These are phyloP conservation scores for Samia ricini DNA, from an alignment of 1,140 invertebrate species.

Conservation along the genomic window DNA sequence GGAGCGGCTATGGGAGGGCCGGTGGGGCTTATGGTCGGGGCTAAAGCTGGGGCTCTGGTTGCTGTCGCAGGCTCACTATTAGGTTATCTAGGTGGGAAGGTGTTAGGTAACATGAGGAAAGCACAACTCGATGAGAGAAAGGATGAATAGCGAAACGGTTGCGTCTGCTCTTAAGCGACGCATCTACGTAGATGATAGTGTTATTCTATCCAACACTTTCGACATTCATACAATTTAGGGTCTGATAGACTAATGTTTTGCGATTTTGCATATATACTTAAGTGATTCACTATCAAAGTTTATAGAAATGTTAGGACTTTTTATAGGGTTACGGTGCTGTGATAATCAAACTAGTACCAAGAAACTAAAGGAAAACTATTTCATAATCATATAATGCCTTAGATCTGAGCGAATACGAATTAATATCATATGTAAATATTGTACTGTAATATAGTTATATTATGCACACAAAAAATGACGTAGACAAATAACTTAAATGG, in stretches of 20 bases:
- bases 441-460: too few species aligned
- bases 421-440: too few species aligned
- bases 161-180: conserved; percentile 16
- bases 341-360: too few species aligned
- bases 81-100: conserved; percentile 32
- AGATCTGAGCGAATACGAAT: too few species aligned
- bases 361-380: too few species aligned
- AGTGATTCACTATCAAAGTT: too few species aligned
- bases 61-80: conserved; percentile 41
- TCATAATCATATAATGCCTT: too few species aligned
- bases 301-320: too few species aligned
- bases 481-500: too few species aligned
- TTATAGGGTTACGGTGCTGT: too few species aligned
- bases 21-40: conserved; percentile 43
- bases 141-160: conserved; percentile 17
- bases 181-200: not conserved
- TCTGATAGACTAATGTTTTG: not conserved
- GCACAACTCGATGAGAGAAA: conserved; percentile 13
- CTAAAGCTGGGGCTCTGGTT: conserved; percentile 48
- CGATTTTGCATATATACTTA: too few species aligned
- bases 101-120: conserved; percentile 14
- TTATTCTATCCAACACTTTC: not conserved
- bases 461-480: too few species aligned
- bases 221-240: not conserved
- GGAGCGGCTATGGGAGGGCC: conserved; percentile 46